Conservation (phyloP, 2,113 vertebrate species). For the Pelmatolapia mariae region DNA sequence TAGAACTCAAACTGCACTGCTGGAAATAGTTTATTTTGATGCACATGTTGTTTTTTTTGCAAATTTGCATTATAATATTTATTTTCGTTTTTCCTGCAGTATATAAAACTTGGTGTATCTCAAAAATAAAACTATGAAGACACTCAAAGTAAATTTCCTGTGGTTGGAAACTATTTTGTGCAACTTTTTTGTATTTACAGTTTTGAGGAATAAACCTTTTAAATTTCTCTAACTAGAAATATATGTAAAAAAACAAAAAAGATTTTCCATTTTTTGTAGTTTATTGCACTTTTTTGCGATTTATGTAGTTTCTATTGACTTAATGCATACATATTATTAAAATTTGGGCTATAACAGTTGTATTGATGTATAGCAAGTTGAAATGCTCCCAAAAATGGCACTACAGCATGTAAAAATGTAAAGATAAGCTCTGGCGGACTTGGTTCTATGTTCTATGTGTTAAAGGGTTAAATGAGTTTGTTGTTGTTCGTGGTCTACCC, state of each 20-base stretch:
- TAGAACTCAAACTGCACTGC: accelerated
- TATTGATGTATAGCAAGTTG: not conserved
- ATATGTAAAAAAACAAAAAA: not conserved
- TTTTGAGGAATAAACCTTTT: accelerated
- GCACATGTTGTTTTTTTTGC: accelerated
- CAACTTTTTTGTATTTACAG: not conserved
- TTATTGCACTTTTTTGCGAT: not conserved
- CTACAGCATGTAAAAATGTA: not conserved
- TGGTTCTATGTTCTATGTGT: not conserved
- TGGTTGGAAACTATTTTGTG: not conserved
- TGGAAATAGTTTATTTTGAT: too few relatives aligned
- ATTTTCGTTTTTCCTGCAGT: not conserved
- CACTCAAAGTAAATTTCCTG: not conserved
- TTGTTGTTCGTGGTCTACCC: not conserved
- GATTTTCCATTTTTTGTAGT: accelerated
- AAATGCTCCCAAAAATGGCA: not conserved
- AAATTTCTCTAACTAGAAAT: not conserved
- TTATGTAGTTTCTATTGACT: too few relatives aligned
- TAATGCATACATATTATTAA: accelerated
- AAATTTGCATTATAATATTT: accelerated
- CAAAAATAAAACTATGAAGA: not conserved
- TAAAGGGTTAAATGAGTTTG: not conserved
- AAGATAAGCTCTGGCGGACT: accelerated
- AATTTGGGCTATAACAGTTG: accelerated
- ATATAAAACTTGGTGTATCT: accelerated